Evolutionary conservation across 2,888 invertebrate species (phyloP), one percentile per base, ranked within the genome.

Genomic region (Drosophila nigricruria): DNA sequence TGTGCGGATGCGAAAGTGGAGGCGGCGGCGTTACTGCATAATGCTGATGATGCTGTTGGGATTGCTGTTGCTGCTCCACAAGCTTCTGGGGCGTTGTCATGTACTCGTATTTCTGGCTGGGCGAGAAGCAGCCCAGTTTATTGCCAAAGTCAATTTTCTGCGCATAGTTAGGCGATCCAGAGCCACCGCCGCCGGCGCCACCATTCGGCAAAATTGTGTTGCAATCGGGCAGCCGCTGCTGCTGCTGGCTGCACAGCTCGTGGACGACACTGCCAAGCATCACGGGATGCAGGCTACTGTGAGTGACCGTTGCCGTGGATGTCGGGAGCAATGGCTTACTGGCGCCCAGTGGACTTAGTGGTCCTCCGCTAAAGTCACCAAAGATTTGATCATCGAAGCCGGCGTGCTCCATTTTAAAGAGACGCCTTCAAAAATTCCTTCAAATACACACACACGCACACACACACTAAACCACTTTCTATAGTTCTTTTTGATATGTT

Each of bases 331-430:
- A 61, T 0, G 92, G 91, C 53, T 93, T 93, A 30, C 58, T 74
- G 42, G 91, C 93, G 25, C 92, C 92, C 52, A 93, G 72, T 90
- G 94, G 93, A 75, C 93, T 93, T 12, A 95, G 94, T 70, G 94
- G 95, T 81, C 94, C 94, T 34, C 94, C 94, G 40, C 94, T 93
- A 89, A 96, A 97, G 93, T 97, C 97, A 79, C 95, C 94, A 92
- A 97, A 97, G 69, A 96, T 95, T 89, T 96, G 96, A 91, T 97
- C 97, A 91, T 97, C 97, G 93, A 97, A 95, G 73, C 93, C 92
- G 34, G 94, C 93, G 89, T 94, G 95, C 92, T 96, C 96, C 96
- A 97, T 95, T 54, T 89, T 18, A 56, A 32, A 18, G 32, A 16
- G 18, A 34, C 36, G 12, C 25, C 38, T n/a, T 25, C 12, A 38